Conservation (phyloP, 1,140 invertebrate genomes). For the Hylaeus anthracinus region DNA sequence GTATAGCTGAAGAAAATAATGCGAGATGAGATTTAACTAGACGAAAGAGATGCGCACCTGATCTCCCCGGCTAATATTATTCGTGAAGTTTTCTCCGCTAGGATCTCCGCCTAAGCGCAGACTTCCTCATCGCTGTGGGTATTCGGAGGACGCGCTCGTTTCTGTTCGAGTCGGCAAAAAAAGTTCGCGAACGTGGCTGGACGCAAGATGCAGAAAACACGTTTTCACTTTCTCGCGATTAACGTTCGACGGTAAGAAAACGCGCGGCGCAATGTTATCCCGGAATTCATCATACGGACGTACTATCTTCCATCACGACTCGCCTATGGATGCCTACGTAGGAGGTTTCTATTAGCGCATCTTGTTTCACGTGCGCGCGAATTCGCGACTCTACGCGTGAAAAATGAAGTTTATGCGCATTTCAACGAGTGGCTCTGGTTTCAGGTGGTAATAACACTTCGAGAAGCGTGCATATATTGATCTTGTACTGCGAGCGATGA, state of each 20-base stretch:
- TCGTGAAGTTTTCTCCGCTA: not conserved
- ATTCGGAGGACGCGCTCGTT: not conserved
- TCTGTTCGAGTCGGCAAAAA: slow-evolving; percentile 5
- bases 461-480: not conserved
- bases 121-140: not conserved
- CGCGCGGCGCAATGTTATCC: not conserved
- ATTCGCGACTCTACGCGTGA: too few species aligned
- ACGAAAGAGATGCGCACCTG: too few species aligned
- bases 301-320: not conserved
- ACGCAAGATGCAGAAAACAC: slow-evolving; percentile 2
- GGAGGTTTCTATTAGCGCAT: not conserved
- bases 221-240: slow-evolving; percentile 35
- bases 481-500: not conserved
- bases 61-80: not conserved
- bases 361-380: too few species aligned
- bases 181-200: slow-evolving; percentile 3
- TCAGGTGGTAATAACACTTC: too few species aligned
- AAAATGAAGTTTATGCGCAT: not conserved
- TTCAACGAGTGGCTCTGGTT: too few species aligned
- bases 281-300: slow-evolving; percentile 6
- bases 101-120: not conserved
- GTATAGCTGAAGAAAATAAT: too few species aligned
- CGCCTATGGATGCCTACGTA: not conserved
- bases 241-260: slow-evolving; percentile 21
- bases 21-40: too few species aligned